These are phyloP conservation scores for Epistrophe grossulariae DNA, from an alignment of 2,888 invertebrate genomes.

Conservation along the genomic window DNA sequence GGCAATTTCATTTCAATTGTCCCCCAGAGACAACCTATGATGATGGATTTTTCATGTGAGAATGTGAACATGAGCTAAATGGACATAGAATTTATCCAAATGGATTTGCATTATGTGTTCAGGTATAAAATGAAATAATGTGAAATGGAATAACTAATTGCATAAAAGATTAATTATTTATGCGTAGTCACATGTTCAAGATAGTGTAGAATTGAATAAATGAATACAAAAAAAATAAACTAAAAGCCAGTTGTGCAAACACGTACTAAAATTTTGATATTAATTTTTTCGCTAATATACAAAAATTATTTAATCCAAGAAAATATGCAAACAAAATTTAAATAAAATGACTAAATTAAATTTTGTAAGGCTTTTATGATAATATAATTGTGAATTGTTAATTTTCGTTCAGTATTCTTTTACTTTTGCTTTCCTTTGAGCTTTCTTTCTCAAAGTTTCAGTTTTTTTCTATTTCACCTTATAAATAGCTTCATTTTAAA, in stretches of 20 bases:
- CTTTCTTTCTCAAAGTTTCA: too few relatives aligned
- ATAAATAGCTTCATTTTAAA: too few relatives aligned
- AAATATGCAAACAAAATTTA: too few relatives aligned
- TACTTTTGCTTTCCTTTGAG: too few relatives aligned
- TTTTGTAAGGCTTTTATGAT: too few relatives aligned
- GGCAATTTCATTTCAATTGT: background rate
- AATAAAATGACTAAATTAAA: too few relatives aligned
- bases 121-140: background rate
- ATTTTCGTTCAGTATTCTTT: too few relatives aligned
- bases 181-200: background rate
- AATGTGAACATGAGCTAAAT: background rate
- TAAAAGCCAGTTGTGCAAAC: background rate
- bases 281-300: too few relatives aligned
- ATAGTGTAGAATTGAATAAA: background rate
- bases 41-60: constrained; percentile 8
- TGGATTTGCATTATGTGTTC: background rate
- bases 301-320: too few relatives aligned
- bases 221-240: background rate
- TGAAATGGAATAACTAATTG: background rate
- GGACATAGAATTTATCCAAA: background rate
- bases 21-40: background rate
- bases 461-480: too few relatives aligned
- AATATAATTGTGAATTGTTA: too few relatives aligned
- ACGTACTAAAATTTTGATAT: too few relatives aligned
- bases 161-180: background rate